A percentile compares a stretch with the other conserved stretches of the same genome.
phyloP scores from a whole-genome alignment of 2,113 vertebrate genomes.

The Numenius arquata region DNA sequence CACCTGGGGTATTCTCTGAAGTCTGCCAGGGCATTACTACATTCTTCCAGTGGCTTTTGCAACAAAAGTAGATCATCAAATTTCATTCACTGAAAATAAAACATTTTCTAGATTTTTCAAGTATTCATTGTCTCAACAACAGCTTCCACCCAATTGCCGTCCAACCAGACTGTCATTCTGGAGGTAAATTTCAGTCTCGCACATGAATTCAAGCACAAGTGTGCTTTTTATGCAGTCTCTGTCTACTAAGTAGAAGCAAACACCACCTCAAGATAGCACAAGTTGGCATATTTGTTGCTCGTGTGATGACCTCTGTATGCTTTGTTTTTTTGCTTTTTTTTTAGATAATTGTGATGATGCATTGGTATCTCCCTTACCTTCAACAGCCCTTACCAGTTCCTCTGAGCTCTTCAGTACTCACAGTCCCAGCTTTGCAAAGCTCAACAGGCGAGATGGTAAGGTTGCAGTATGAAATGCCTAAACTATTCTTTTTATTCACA shows the following conservation, averaged over 20 bases:
- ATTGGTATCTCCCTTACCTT: slow-evolving; percentile 79
- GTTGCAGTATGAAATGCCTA: background rate
- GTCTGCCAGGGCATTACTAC: background rate
- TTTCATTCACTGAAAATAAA: background rate
- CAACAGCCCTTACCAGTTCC: slow-evolving; percentile 88
- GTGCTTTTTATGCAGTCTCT: background rate
- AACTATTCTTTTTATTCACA: background rate
- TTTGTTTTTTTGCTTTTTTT: slow-evolving; percentile 32
- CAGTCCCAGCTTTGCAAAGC: slow-evolving; percentile 84
- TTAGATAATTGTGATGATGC: slow-evolving; percentile 88
- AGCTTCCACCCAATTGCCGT: background rate
- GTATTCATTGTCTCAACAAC: fast-evolving
- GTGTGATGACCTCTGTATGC: slow-evolving; percentile 25
- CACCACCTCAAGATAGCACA: background rate
- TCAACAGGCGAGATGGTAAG: slow-evolving; percentile 91
- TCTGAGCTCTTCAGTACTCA: slow-evolving; percentile 81
- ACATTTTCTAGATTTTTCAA: background rate
- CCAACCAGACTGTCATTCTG: background rate
- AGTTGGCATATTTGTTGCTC: background rate
- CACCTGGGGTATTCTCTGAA: background rate
- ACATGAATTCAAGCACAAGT: background rate
- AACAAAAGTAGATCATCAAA: background rate
- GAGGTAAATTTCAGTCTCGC: background rate
- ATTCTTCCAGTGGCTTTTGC: background rate
- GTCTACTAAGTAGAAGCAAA: background rate